Conservation (phyloP, 1,140 invertebrate species). For the Sinonovacula constricta region DNA sequence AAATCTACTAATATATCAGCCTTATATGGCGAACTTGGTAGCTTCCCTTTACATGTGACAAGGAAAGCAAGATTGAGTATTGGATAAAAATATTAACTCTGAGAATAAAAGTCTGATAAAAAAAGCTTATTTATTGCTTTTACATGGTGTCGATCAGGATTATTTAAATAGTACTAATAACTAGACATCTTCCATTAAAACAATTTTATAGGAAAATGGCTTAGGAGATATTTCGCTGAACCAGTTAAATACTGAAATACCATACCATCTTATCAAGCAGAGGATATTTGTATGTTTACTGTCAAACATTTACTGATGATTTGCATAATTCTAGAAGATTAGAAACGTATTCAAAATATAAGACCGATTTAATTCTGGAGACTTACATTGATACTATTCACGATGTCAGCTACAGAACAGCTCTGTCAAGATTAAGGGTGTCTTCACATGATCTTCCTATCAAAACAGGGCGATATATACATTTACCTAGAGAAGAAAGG, state of each 20-base stretch:
- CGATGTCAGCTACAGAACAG: too few relatives aligned
- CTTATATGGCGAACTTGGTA: slow-evolving; percentile 18
- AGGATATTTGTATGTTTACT: too few relatives aligned
- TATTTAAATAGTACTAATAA: background rate
- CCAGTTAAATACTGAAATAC: too few relatives aligned
- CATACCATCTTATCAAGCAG: too few relatives aligned
- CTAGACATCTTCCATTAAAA: slow-evolving; percentile 5
- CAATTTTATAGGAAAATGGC: slow-evolving; percentile 1
- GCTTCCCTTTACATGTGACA: background rate
- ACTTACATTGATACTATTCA: too few relatives aligned
- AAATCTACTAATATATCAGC: slow-evolving; percentile 4
- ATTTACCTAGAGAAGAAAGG: too few relatives aligned
- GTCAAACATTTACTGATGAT: too few relatives aligned
- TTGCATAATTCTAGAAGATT: too few relatives aligned
- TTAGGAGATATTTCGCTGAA: background rate
- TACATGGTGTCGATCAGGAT: background rate
- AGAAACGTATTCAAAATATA: too few relatives aligned
- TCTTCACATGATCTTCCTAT: background rate
- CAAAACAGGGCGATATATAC: background rate
- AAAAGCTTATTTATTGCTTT: background rate
- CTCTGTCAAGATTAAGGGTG: too few relatives aligned
- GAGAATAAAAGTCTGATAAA: background rate
- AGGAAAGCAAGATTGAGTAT: background rate
- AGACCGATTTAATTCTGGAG: too few relatives aligned
- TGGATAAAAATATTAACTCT: slow-evolving; percentile 11